phyloP scores from a whole-genome alignment of 2,888 invertebrate species.

The Andrena bicolor region DNA sequence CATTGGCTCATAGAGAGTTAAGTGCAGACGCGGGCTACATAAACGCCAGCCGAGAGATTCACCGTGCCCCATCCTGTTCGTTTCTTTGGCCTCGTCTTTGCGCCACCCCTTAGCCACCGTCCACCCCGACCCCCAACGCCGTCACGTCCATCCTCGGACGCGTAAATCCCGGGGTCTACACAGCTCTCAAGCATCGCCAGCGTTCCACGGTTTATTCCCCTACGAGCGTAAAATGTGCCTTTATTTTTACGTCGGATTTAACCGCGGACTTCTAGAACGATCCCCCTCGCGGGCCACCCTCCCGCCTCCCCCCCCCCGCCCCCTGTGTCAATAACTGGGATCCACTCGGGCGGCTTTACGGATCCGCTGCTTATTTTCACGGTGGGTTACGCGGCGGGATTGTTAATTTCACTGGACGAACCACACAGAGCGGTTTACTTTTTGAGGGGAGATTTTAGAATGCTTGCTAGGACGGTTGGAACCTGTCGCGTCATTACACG shows the following conservation, averaged over 20 bases:
- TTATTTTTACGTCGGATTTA: conserved; percentile 82
- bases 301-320: background rate
- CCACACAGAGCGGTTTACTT: background rate
- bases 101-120: conserved; percentile 2
- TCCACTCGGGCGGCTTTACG: conserved; percentile 5
- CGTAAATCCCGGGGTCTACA: conserved; percentile 68
- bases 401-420: conserved; percentile 38
- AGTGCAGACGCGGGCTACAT: conserved; percentile 76
- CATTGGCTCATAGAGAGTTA: conserved; percentile 77
- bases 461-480: too few species aligned
- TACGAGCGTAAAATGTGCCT: conserved; percentile 74
- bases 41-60: conserved; percentile 71
- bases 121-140: background rate
- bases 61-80: conserved; percentile 42
- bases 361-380: conserved; percentile 37
- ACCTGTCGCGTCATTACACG: too few species aligned
- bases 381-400: conserved; percentile 14
- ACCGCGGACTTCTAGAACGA: conserved; percentile 65
- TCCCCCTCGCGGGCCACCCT: conserved; percentile 22
- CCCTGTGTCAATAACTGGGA: conserved; percentile 61
- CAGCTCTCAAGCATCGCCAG: background rate
- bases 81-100: conserved; percentile 42
- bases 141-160: conserved; percentile 32
- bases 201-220: conserved; percentile 53
- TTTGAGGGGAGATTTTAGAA: background rate